Base-by-base conservation (phyloP, 2,888 invertebrate species). In the Cremastinae sp. region DNA sequence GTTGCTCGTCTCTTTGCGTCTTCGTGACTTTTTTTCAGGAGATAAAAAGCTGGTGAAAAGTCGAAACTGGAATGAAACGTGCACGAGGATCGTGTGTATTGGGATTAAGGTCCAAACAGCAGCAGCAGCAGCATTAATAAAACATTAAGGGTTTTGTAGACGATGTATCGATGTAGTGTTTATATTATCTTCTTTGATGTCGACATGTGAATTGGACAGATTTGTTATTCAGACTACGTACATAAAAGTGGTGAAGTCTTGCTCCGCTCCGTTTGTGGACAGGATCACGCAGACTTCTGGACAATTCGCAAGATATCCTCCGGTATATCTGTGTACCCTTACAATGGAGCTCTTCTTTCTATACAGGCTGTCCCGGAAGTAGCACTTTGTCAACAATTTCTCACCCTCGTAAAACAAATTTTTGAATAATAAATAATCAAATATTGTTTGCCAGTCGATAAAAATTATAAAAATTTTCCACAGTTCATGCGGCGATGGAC, bases 151-250 rank as follows among this genome's bases (percentile, higher is more conserved):
- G 87, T 88, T 89, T 89, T 88, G 88, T 86, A 85, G 89, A 88
- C 86, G 88, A 89, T 89, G 88, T 89, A 89, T 89, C 89, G 89
- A 89, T 89, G 89, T 88, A 89, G 89, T 88, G 89, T 89, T 89
- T 89, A 89, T 89, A 89, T 89, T 89, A 89, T 89, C 89, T 89
- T 89, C 89, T 89, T 89, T 88, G 89, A 89, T 89, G 89, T 89
- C 89, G 89, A 89, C 89, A 89, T 89, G 89, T 89, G 89, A 89
- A 89, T 89, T 89, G 89, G 89, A 89, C 89, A 89, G 89, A 89
- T 89, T 89, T 89, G 89, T 89, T 89, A 89, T 89, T 89, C 89
- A 89, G 88, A 86, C 88, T 89, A 85, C 88, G 88, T 87, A 88
- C 87, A 87, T 88, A 88, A 88, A 88, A 88, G 88, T 88, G 87